phyloP scores from a whole-genome alignment of 2,113 vertebrate species.

The Dasyprocta punctata region DNA sequence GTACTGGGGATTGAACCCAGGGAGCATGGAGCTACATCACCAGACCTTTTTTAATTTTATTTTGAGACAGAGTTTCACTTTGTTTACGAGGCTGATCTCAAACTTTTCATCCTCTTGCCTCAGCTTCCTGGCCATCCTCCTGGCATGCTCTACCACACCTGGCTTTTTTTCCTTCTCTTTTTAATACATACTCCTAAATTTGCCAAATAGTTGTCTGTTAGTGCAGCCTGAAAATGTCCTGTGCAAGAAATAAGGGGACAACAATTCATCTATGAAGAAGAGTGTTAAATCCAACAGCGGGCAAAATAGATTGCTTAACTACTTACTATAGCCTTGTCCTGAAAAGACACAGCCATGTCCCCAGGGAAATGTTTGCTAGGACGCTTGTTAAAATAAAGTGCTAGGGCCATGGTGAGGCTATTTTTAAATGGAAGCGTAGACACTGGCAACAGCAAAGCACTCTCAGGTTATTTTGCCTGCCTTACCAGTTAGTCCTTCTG shows the following conservation, averaged over 20 bases:
- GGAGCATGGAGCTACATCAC: not conserved
- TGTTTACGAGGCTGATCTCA: not conserved
- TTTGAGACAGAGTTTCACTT: not conserved
- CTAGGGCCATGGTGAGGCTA: not conserved
- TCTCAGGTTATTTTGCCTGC: not conserved
- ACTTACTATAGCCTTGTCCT: not conserved
- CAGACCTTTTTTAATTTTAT: not conserved
- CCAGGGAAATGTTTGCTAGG: not conserved
- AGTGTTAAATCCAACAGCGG: not conserved
- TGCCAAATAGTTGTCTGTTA: not conserved
- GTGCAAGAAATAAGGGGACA: slow-evolving; percentile 5
- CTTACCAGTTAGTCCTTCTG: not conserved
- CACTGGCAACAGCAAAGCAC: not conserved
- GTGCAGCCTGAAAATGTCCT: not conserved
- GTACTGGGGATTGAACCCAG: not conserved
- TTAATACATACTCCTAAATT: slow-evolving; percentile 34
- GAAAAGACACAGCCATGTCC: not conserved
- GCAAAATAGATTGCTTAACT: not conserved
- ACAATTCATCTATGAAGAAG: not conserved
- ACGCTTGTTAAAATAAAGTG: not conserved
- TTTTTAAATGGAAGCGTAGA: slow-evolving; percentile 69
- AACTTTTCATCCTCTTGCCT: not conserved
- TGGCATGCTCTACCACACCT: not conserved
- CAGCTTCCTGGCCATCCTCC: not conserved
- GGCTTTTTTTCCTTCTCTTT: not conserved